Evolutionary conservation across 2,113 vertebrate species (phyloP), one percentile per base, ranked within the genome.

Genomic region (Ivindomyrus marchei): DNA sequence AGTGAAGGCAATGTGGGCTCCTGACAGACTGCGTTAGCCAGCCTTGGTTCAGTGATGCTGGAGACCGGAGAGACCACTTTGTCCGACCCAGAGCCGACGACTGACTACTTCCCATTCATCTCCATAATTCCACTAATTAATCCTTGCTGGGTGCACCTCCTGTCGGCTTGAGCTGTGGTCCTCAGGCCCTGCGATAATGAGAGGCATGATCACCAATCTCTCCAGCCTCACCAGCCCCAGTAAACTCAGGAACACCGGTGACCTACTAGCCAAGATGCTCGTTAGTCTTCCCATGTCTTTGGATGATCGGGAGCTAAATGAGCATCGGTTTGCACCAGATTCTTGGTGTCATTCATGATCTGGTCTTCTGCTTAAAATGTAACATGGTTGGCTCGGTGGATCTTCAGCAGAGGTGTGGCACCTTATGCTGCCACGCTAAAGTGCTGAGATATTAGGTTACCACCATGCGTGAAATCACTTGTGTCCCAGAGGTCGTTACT

Each of bases 401-500:
- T 77, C 31, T 77, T 36, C 31, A 39, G 36, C 36, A 19, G 70
- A 77, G 70, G 31, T 6, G 31, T 7, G 70, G 31, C 36, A 4
- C 36, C 74, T 42, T 80, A 17, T 7, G 31, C 17, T 5, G 74
- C 36, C 36, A 19, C 5, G 1, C 36, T 13, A 80, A 80, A 80
- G 31, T 17, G 36, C 62, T 39, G 74, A 15, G 83, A 85, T 47
- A 85, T 85, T 85, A 47, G 83, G 19, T 85, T 47, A 85, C 39
- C 17, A 46, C 39, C 36, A 85, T 85, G 39, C 83, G 24, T 85
- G 39, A 85, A 85, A 47, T 85, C 83, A 85, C 83, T 47, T n/a
- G 83, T 46, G 21, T 85, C 83, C 83, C 83, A 47, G 45, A 85
- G 83, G 83, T 85, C 8, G 83, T 85, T 85, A 85, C 83, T 85